Base-by-base conservation (phyloP, 2,888 invertebrate genomes). In the Acanthoscelides obtectus region DNA sequence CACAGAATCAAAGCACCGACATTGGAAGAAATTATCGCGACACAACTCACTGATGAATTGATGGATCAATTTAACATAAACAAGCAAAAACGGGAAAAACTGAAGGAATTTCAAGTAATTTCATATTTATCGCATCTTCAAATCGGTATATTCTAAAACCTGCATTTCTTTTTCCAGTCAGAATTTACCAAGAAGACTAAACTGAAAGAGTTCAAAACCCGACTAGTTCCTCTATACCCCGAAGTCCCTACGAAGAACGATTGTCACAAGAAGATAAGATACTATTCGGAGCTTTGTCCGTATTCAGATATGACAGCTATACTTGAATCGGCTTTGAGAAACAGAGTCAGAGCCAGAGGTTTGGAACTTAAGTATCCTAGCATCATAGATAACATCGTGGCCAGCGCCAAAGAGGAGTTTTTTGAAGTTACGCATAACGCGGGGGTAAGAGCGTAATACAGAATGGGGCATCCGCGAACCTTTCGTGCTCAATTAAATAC, bases 251-350 rank as follows among this genome's bases (percentile, higher is more conserved):
- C 73, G 22, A 78, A 80, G 27, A 80, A 83, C 68, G 74, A 76
- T 0, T 77, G 82, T 0, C 84, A 84, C 68, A 86, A 87, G 22
- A 87, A 89, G 21, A 80, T 92, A 25, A 85, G 89, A n/a, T 84
- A 86, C 75, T 88, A 87, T 78, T 91, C 90, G 0, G 85, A 88
- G 1, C 84, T 88, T 74, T 87, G 91, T 67, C 86, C 88, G 66
- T 89, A 90, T 4, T 89, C 90, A 0, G 87, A 88, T 6, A 91
- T 92, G 89, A 86, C 89, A 0, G 86, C 87, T 22, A 86, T 88
- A 64, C 90, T 90, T 84, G 91, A 92, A 82, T 81, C 86, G 8
- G 89, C 88, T 79, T 92, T 94, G 72, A 84, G 87, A 69, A 87
- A 85, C 70, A 87, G 88, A 69, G 87, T 91, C 0, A 88, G 89